phyloP scores from a whole-genome alignment of 2,113 vertebrate genomes.

The Centropristis striata region DNA sequence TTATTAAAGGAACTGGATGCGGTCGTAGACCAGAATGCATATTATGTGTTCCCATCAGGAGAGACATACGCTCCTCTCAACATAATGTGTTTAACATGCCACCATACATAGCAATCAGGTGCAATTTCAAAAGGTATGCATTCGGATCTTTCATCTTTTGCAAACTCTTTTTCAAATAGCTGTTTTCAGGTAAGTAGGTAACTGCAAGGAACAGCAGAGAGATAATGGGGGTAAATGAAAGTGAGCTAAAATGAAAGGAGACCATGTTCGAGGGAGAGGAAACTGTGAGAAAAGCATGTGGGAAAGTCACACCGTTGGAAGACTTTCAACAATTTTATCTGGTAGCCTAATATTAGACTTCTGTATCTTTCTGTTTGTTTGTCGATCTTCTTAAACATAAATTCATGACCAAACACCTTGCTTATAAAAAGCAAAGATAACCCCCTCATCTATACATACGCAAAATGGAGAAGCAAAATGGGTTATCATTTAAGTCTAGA shows the following conservation, averaged over 20 bases:
- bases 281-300: not conserved
- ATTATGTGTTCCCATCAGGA: slow-evolving; percentile 41
- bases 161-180: slow-evolving; percentile 14
- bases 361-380: not conserved
- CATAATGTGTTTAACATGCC: slow-evolving; percentile 29
- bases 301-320: not conserved
- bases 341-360: too few species aligned
- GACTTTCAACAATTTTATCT: not conserved
- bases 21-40: slow-evolving; percentile 41
- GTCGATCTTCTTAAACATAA: not conserved
- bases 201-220: slow-evolving; percentile 8
- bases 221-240: slow-evolving; percentile 29
- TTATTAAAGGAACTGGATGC: slow-evolving; percentile 56
- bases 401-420: not conserved
- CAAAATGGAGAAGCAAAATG: not conserved
- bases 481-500: not conserved
- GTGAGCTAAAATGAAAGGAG: slow-evolving; percentile 26
- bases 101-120: slow-evolving; percentile 22
- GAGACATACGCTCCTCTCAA: slow-evolving; percentile 41
- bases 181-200: slow-evolving; percentile 8
- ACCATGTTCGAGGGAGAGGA: not conserved
- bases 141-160: slow-evolving; percentile 43
- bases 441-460: not conserved
- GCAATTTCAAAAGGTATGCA: slow-evolving; percentile 10
- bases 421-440: not conserved